Evolutionary conservation across 2,888 invertebrate genomes (phyloP).

Genomic region (Notodonta ziczac): DNA sequence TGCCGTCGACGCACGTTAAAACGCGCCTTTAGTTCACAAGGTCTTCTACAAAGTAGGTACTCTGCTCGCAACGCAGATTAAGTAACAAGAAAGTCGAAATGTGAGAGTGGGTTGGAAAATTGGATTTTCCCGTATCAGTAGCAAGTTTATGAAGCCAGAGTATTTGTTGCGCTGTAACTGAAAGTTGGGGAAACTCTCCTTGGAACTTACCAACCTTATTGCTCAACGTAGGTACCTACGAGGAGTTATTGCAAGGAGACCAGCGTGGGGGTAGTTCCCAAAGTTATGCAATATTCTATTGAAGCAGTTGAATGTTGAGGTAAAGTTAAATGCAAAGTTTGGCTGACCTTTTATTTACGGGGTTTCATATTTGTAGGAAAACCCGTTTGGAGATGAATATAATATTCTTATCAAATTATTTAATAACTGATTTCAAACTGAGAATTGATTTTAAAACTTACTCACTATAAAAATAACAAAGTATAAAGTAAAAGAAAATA

Average conservation of each 20-base stretch:
- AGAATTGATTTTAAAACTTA: too few species aligned
- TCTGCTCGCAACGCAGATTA: constrained; percentile 23
- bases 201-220: constrained; percentile 8
- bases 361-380: too few species aligned
- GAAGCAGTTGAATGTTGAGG: too few species aligned
- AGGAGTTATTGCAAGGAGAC: constrained; percentile 3
- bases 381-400: too few species aligned
- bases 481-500: too few species aligned
- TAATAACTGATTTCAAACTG: too few species aligned
- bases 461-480: too few species aligned
- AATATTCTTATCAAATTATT: too few species aligned
- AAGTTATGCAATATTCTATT: neutral
- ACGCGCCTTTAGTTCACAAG: constrained; percentile 22
- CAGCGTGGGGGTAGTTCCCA: neutral
- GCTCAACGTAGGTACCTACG: constrained; percentile 8
- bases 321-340: too few species aligned
- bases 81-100: constrained; percentile 27
- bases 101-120: constrained; percentile 27
- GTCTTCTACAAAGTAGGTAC: constrained; percentile 12
- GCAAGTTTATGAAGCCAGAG: constrained; percentile 19
- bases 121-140: constrained; percentile 23
- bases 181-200: neutral
- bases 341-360: too few species aligned
- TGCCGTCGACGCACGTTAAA: too few species aligned
- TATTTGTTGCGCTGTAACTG: constrained; percentile 16